A percentile compares a stretch with the other conserved stretches of the same genome.
phyloP scores from a whole-genome alignment of 1,140 invertebrate genomes.

The Drosophila cardini region DNA sequence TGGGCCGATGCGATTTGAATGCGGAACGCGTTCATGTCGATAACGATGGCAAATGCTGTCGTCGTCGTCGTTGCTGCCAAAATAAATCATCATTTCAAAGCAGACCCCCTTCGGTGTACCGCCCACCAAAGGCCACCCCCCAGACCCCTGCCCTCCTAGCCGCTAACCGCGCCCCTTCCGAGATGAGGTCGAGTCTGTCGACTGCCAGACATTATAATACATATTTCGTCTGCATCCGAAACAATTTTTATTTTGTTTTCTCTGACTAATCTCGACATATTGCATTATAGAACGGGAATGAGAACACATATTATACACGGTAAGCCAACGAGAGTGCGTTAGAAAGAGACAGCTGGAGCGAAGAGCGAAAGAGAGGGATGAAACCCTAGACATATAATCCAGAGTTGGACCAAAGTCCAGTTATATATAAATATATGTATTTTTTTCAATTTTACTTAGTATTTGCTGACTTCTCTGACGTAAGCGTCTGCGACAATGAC shows the following conservation, averaged over 20 bases:
- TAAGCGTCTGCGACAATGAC: slow-evolving; percentile 49
- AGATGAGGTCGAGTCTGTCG: slow-evolving; percentile 46
- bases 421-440: too few species aligned
- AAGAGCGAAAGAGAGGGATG: background rate
- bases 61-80: slow-evolving; percentile 61
- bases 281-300: slow-evolving; percentile 20
- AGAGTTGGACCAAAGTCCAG: slow-evolving; percentile 27
- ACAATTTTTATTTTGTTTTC: slow-evolving; percentile 50
- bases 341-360: background rate
- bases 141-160: slow-evolving; percentile 15
- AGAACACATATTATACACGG: slow-evolving; percentile 25
- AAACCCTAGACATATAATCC: slow-evolving; percentile 16
- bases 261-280: slow-evolving; percentile 53
- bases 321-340: background rate
- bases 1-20: slow-evolving; percentile 77
- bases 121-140: slow-evolving; percentile 10
- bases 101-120: slow-evolving; percentile 7
- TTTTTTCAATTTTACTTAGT: background rate
- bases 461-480: slow-evolving; percentile 48
- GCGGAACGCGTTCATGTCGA: slow-evolving; percentile 70
- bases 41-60: slow-evolving; percentile 37
- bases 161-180: slow-evolving; percentile 16
- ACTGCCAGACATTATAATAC: slow-evolving; percentile 78
- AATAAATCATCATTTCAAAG: slow-evolving; percentile 78
- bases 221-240: slow-evolving; percentile 48